Percentiles rank a stretch among this genome's conserved stretches.
phyloP scores from a whole-genome alignment of 2,888 invertebrate species.

The Xylota sylvarum region DNA sequence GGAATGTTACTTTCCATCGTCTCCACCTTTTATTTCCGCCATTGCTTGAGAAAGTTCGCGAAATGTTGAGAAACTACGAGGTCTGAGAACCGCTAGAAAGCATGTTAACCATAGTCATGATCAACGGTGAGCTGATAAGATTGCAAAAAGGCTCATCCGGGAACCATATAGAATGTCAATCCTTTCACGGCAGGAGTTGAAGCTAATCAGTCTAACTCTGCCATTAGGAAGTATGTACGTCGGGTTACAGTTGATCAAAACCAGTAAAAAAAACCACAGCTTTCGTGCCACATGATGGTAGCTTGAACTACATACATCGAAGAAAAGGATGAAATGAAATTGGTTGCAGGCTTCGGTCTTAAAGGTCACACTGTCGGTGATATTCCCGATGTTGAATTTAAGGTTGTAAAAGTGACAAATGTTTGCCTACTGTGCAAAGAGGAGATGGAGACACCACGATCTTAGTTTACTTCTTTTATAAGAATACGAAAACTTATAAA shows the following conservation, averaged over 20 bases:
- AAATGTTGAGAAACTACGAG: conserved; percentile 97
- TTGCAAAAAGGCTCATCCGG: conserved; percentile 99
- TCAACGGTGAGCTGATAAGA: conserved; percentile 99
- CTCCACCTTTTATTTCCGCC: conserved; percentile 84
- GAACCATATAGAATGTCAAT: conserved; percentile 99
- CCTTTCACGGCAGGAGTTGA: conserved; percentile 99
- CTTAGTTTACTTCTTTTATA: conserved; percentile 86
- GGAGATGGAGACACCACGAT: conserved; percentile 99
- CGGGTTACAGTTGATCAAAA: conserved; percentile 99
- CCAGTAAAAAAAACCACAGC: conserved; percentile 99
- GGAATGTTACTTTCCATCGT: too few species aligned
- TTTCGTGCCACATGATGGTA: conserved; percentile 99
- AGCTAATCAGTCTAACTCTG: conserved; percentile 99
- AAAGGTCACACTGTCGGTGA: conserved; percentile 99
- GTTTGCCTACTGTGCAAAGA: conserved; percentile 99
- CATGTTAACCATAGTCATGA: conserved; percentile 98
- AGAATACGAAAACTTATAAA: conserved; percentile 34
- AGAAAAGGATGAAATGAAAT: conserved; percentile 99
- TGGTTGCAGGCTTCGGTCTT: conserved; percentile 99
- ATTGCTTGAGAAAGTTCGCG: conserved; percentile 84
- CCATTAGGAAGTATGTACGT: conserved; percentile 99
- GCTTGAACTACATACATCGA: conserved; percentile 99
- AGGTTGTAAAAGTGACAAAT: conserved; percentile 99
- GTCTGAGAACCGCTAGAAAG: conserved; percentile 99
- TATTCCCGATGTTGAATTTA: conserved; percentile 98